Conservation (phyloP, 2,888 invertebrate genomes). For the Dorcus parallelipipedus region DNA sequence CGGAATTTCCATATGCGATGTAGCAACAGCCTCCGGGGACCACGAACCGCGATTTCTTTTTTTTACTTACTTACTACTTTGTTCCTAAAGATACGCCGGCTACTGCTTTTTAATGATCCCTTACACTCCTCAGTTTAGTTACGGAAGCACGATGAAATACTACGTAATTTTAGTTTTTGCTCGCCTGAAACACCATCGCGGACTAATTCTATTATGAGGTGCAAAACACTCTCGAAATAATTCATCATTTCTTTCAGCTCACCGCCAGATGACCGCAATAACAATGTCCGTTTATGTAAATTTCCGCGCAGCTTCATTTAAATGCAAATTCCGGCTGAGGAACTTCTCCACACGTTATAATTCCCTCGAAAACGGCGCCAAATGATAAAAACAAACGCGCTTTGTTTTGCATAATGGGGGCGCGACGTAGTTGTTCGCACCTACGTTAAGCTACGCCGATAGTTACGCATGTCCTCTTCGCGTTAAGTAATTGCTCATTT, state of each 20-base stretch:
- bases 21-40: constrained; percentile 5
- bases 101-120: neutral
- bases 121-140: neutral
- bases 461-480: constrained; percentile 29
- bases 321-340: neutral
- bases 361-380: neutral
- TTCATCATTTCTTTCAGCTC: neutral
- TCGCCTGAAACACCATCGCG: too few relatives aligned
- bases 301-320: neutral
- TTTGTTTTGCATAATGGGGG: neutral
- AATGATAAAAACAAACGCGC: neutral
- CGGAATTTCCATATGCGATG: constrained; percentile 18
- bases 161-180: neutral
- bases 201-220: neutral
- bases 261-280: neutral
- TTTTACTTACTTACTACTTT: constrained; percentile 1
- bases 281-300: constrained; percentile 1
- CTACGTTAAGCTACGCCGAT: neutral
- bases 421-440: neutral
- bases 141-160: too few relatives aligned
- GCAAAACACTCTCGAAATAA: neutral
- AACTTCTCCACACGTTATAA: neutral
- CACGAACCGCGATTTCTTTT: constrained; percentile 11
- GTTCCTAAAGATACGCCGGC: constrained; percentile 1
- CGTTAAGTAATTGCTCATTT: constrained; percentile 41